A percentile compares a stretch with the other conserved stretches of the same genome.
phyloP scores from a whole-genome alignment of 1,140 invertebrate genomes.

The Zelostemma sp. region DNA sequence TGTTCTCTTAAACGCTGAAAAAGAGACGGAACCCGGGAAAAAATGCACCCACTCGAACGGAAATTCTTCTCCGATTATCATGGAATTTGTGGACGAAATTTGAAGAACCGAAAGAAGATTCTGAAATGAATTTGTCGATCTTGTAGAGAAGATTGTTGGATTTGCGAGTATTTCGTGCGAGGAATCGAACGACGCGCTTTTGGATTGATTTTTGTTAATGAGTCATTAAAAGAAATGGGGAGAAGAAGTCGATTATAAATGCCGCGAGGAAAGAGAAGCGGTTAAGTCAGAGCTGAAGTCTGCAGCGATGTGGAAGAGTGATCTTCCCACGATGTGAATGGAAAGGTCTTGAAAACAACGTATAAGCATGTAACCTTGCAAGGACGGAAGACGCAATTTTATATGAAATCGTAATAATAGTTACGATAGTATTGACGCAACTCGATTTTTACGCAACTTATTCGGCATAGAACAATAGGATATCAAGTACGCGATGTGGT shows the following conservation, averaged over 20 bases:
- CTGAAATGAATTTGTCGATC: no score
- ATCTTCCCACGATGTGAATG: constrained; percentile 56
- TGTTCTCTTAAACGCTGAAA: no score
- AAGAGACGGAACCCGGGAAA: no score
- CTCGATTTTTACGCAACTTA: constrained; percentile 27
- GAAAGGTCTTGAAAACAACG: constrained; percentile 29
- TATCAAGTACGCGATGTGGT: constrained; percentile 16
- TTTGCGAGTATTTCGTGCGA: no score
- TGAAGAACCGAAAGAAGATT: no score
- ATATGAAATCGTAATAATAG: constrained; percentile 42
- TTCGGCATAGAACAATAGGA: constrained; percentile 18
- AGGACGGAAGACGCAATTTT: constrained; percentile 62
- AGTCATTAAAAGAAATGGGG: no score
- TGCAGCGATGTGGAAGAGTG: constrained; percentile 41
- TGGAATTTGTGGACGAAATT: no score
- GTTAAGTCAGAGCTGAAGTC: constrained; percentile 49
- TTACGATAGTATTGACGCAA: constrained; percentile 22
- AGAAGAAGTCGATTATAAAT: constrained; percentile 1
- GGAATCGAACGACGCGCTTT: no score
- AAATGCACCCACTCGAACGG: no score
- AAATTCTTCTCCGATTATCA: no score
- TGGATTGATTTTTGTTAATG: no score
- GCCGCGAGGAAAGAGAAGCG: constrained; percentile 15
- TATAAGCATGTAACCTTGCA: constrained; percentile 57
- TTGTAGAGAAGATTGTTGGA: no score